Conservation (phyloP, 2,113 vertebrate species). For the Microcebus tavaratra region DNA sequence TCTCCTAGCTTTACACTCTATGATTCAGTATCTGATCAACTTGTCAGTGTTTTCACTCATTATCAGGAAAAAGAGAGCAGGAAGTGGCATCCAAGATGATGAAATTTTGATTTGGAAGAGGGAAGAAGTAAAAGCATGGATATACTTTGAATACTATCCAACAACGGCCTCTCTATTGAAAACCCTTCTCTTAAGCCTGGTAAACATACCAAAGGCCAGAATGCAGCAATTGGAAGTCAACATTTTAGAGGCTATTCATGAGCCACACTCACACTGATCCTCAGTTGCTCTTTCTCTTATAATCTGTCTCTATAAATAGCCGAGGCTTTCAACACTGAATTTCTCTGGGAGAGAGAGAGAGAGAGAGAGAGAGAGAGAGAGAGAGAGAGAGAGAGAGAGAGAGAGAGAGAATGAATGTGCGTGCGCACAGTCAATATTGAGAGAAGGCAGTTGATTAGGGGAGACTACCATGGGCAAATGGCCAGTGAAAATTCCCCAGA, state of each 20-base stretch:
- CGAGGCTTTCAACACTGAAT: neutral
- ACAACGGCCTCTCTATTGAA: neutral
- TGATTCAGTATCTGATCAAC: neutral
- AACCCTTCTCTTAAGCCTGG: neutral
- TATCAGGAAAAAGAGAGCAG: neutral
- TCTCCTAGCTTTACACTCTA: neutral
- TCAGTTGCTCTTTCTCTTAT: neutral
- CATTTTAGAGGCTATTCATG: neutral
- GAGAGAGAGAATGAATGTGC: neutral
- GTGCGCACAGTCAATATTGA: neutral
- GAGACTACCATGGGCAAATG: neutral
- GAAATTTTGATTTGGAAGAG: conserved; percentile 14
- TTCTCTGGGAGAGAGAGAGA: neutral
- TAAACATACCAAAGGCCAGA: neutral
- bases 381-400: neutral
- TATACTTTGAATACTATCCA: neutral
- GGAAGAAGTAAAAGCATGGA: neutral
- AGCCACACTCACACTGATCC: neutral
- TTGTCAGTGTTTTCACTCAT: neutral
- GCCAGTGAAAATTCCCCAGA: neutral
- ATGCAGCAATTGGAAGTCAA: neutral
- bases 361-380: too few relatives aligned
- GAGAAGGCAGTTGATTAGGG: neutral
- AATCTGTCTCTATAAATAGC: neutral
- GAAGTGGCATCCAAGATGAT: neutral